phyloP scores from a whole-genome alignment of 2,113 vertebrate genomes.

The Dunckerocampus dactyliophorus region DNA sequence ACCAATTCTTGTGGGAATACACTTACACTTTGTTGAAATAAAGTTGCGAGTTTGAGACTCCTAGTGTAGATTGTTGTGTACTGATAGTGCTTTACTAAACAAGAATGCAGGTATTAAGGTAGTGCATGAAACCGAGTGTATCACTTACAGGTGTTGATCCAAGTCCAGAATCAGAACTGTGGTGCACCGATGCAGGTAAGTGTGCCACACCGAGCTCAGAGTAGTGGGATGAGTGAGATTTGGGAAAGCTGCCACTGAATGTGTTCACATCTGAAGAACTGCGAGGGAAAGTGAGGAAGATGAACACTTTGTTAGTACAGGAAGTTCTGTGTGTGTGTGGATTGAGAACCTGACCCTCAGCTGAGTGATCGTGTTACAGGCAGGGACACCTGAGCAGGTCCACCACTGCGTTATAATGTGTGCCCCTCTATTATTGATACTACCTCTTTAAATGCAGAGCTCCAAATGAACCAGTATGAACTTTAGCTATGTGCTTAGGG shows the following conservation, averaged over 20 bases:
- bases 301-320: slow-evolving; percentile 37
- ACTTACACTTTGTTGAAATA: too few relatives aligned
- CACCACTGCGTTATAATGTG: slow-evolving; percentile 49
- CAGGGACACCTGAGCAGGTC: slow-evolving; percentile 66
- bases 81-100: too few relatives aligned
- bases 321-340: slow-evolving; percentile 41
- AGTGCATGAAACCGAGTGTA: too few relatives aligned
- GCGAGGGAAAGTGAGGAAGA: background rate
- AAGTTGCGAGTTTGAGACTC: too few relatives aligned
- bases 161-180: slow-evolving; percentile 75
- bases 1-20: too few relatives aligned
- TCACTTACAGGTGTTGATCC: slow-evolving; percentile 77
- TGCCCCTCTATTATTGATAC: slow-evolving; percentile 20
- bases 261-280: slow-evolving; percentile 85
- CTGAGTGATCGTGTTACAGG: slow-evolving; percentile 67
- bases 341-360: slow-evolving; percentile 56
- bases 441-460: background rate
- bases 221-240: slow-evolving; percentile 66
- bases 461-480: background rate
- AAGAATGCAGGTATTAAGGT: too few relatives aligned
- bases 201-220: slow-evolving; percentile 63
- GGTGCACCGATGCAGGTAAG: slow-evolving; percentile 61
- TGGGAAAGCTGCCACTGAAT: slow-evolving; percentile 68
- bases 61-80: too few relatives aligned
- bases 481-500: background rate